Evolutionary conservation across 2,888 invertebrate genomes (phyloP), one percentile per base, ranked within the genome.

Genomic region (Anorthoa munda): DNA sequence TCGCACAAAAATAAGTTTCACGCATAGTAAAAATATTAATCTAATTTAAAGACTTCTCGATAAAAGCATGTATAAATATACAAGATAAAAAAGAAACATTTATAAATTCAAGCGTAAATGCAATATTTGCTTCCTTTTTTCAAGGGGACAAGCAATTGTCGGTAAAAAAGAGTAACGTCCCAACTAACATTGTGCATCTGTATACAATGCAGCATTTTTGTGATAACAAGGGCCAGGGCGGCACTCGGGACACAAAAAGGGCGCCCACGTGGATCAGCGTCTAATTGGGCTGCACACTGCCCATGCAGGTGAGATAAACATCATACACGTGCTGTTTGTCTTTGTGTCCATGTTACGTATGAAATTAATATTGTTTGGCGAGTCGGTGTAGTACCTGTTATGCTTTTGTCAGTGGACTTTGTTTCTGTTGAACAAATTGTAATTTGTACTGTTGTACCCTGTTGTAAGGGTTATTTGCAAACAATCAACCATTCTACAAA

Each of bases 201-300:
- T 46, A 46, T 70, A 82, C 66, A 69, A 73, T 80, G 71, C 61
- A 83, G 56, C 74, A 86, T 83, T 88, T 88, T 87, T 86, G 87
- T 85, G 79, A 86, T 83, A 85, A 84, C 87, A 84, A 84, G 60
- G 59, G 39, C 31, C 21, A 21, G 39, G 45, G 76, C 75, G 68
- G 58, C 79, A 84, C 79, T 79, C 71, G 50, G 15, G 60, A 69
- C 66, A 87, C 87, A 88, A 88, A 86, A 78, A 87, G 71, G 79
- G 65, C 74, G 76, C 74, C 81, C 86, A 79, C 76, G 81, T 84
- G 86, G 71, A 78, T 84, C 74, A 66, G 55, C 59, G 82, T 70
- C 84, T 86, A 88, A 88, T 88, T 88, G 88, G 88, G 87, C 83
- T 79, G 73, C 79, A 79, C 80, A 88, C 83, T 80, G 74, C 80